Conservation (phyloP, 64 coral and sea anemone species). For the Pocillopora damicornis region DNA sequence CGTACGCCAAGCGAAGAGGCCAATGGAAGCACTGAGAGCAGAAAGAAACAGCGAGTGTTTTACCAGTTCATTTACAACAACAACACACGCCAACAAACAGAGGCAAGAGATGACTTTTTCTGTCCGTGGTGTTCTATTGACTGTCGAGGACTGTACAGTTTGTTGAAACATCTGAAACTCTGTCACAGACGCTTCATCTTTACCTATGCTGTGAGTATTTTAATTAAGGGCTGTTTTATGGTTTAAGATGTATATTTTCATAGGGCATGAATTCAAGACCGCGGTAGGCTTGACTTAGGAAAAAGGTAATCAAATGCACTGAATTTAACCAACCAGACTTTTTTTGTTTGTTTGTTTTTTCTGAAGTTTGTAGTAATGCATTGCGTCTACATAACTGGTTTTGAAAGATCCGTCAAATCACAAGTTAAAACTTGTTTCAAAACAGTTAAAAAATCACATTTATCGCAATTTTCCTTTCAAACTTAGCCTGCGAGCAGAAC, state of each 20-base stretch:
- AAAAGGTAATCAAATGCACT: not conserved
- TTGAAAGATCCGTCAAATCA: no score
- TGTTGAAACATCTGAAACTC: slow-evolving; percentile 93
- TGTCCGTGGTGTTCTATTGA: slow-evolving; percentile 97
- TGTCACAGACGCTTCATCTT: slow-evolving; percentile 91
- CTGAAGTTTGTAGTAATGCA: no score
- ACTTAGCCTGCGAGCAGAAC: no score
- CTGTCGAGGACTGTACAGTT: slow-evolving; percentile 82
- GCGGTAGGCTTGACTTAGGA: not conserved
- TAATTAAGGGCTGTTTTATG: not conserved
- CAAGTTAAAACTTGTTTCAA: no score
- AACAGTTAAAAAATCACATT: no score
- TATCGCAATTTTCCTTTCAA: no score
- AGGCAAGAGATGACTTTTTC: slow-evolving; percentile 86
- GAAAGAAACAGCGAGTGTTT: slow-evolving; percentile 86
- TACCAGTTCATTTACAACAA: slow-evolving; percentile 99
- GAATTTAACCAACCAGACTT: no score
- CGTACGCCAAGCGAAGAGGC: slow-evolving; percentile 36
- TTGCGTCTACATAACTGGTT: no score
- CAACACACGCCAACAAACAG: slow-evolving; percentile 92
- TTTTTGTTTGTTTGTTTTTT: no score
- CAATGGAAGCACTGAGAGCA: slow-evolving; percentile 41
- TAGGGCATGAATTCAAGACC: not conserved
- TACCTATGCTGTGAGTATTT: slow-evolving; percentile 92
- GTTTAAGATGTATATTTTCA: no score